phyloP scores from a whole-genome alignment of 2,113 vertebrate genomes.

The Crotalus helleri region DNA sequence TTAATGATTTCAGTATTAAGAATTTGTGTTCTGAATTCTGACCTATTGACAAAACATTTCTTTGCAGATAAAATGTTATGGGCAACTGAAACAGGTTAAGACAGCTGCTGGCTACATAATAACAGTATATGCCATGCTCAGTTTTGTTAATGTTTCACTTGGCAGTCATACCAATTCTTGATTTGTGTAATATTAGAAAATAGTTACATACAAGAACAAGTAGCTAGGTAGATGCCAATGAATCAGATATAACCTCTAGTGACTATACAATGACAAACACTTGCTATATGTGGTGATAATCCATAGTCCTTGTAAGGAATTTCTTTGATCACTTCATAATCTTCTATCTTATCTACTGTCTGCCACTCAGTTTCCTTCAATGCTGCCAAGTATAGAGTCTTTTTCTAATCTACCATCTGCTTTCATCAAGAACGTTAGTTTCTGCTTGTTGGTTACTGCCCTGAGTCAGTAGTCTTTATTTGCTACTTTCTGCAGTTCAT shows the following conservation, averaged over 20 bases:
- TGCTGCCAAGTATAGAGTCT: neutral
- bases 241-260: neutral
- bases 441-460: neutral
- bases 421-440: neutral
- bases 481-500: neutral
- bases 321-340: neutral
- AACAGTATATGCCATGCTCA: neutral
- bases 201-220: neutral
- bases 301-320: neutral
- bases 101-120: neutral
- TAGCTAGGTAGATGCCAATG: neutral
- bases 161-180: conserved; percentile 7
- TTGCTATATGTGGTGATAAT: neutral
- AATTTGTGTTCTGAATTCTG: neutral
- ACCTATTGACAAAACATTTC: neutral
- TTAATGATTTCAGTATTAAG: neutral
- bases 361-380: neutral
- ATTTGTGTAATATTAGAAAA: neutral
- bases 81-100: conserved; percentile 6
- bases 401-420: neutral
- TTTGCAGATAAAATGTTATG: accelerated
- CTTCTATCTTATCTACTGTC: neutral
- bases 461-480: neutral
- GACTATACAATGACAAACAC: neutral
- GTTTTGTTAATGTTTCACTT: neutral